A percentile compares a stretch with the other conserved stretches of the same genome.
Evolutionary conservation across 2,113 vertebrate species (phyloP).

Genomic region (Alaudala cheleensis): DNA sequence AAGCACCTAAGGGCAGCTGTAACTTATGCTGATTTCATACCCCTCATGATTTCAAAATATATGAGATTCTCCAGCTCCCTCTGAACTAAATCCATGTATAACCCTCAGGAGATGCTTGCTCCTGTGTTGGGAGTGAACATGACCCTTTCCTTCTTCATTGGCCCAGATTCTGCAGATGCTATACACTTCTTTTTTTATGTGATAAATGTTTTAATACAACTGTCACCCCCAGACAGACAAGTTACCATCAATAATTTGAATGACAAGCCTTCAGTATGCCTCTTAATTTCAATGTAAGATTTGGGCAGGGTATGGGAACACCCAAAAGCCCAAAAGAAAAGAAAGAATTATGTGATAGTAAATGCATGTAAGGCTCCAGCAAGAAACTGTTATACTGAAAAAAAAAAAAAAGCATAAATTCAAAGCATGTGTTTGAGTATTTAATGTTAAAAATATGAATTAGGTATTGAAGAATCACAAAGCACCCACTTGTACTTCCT

Average conservation of each 20-base stretch:
- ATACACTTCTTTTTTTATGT: background rate
- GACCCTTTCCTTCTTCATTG: background rate
- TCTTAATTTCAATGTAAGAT: background rate
- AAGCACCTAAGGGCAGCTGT: slow-evolving; percentile 56
- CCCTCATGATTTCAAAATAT: slow-evolving; percentile 8
- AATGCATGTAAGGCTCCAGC: background rate
- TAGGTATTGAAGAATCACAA: slow-evolving; percentile 8
- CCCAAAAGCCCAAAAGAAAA: background rate
- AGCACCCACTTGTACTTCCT: slow-evolving; percentile 14
- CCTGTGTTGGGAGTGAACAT: background rate
- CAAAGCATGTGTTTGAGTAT: background rate
- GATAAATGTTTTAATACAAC: background rate
- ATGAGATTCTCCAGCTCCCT: slow-evolving; percentile 7
- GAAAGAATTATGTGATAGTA: background rate
- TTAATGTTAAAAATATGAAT: slow-evolving; percentile 42
- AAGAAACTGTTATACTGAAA: background rate
- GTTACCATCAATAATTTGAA: background rate
- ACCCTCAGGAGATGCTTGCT: background rate
- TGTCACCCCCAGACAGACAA: background rate
- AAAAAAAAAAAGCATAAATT: background rate
- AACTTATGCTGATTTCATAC: slow-evolving; percentile 50
- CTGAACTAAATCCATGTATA: background rate
- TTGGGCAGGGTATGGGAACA: background rate
- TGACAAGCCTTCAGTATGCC: background rate
- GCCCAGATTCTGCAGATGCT: background rate